These are phyloP conservation scores for Cepaea hortensis DNA, from an alignment of 2,888 invertebrate species.

Conservation along the genomic window DNA sequence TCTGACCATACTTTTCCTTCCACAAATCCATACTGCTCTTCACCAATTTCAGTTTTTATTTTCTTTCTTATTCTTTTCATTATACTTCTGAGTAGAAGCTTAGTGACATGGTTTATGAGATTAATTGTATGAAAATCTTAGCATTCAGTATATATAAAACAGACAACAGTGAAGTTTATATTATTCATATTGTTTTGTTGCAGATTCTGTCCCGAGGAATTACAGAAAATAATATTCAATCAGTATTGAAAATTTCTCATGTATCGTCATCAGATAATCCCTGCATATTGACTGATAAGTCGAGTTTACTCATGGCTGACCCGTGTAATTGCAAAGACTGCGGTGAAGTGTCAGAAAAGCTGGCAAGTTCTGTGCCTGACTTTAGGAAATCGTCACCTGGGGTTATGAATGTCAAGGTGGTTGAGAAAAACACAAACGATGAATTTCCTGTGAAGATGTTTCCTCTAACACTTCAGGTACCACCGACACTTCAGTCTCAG, in stretches of 20 bases:
- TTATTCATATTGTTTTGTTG: not conserved
- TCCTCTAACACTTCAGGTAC: not conserved
- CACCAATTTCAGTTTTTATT: too few relatives aligned
- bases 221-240: not conserved
- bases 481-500: not conserved
- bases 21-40: too few relatives aligned
- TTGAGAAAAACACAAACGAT: not conserved
- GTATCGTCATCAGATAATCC: not conserved
- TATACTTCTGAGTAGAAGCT: too few relatives aligned
- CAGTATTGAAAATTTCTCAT: conserved; percentile 18
- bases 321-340: not conserved
- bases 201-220: not conserved
- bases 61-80: too few relatives aligned
- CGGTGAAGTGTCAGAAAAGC: not conserved
- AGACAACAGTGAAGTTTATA: not conserved
- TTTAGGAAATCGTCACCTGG: too few relatives aligned
- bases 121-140: too few relatives aligned
- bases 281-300: not conserved
- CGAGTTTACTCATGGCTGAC: not conserved
- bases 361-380: not conserved
- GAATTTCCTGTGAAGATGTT: not conserved
- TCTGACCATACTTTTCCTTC: too few relatives aligned
- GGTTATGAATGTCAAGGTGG: not conserved
- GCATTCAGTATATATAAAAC: too few relatives aligned
- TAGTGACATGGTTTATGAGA: too few relatives aligned